phyloP scores from a whole-genome alignment of 2,797 vertebrate species.

The Pipistrellus kuhlii region DNA sequence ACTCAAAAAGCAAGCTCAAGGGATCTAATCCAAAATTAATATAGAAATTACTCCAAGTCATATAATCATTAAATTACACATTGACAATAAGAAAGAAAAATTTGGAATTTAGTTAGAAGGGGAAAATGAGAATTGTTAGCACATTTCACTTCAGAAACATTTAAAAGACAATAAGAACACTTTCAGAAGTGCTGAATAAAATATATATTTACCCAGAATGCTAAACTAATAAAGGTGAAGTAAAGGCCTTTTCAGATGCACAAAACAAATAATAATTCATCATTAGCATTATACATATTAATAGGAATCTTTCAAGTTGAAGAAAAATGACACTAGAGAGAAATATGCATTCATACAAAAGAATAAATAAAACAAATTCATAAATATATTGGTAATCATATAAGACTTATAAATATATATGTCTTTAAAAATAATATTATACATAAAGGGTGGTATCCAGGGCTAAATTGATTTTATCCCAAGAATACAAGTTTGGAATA shows the following conservation, averaged over 20 bases:
- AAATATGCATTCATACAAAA: neutral
- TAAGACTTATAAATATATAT: neutral
- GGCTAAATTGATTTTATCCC: neutral
- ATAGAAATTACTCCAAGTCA: neutral
- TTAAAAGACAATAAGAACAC: neutral
- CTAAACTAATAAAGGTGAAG: neutral
- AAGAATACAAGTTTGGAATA: neutral
- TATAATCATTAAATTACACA: neutral
- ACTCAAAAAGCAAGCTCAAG: neutral
- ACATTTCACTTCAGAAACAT: neutral
- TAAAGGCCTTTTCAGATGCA: neutral
- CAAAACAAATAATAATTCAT: neutral
- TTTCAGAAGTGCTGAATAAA: neutral
- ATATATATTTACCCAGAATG: neutral
- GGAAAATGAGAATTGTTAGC: neutral
- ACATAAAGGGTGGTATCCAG: neutral
- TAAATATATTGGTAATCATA: neutral
- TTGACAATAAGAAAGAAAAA: neutral
- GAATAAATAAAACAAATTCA: neutral
- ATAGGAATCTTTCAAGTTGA: neutral
- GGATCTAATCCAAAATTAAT: neutral
- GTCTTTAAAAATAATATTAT: neutral
- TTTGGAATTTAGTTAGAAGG: neutral
- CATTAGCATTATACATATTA: neutral
- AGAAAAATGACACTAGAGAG: neutral